phyloP scores from a whole-genome alignment of 2,888 invertebrate genomes.

The Nemapogon koenigi region DNA sequence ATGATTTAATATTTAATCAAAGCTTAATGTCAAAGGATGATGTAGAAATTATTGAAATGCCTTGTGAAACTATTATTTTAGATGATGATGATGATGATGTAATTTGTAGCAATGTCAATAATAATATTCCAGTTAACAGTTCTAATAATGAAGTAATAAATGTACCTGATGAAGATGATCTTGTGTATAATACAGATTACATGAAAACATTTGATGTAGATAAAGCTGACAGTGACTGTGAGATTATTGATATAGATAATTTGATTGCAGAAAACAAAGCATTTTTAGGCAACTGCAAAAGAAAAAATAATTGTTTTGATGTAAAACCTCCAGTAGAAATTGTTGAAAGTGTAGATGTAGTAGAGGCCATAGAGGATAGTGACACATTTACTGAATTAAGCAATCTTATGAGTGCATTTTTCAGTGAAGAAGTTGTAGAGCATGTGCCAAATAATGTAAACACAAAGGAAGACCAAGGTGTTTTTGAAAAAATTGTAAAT shows the following conservation, averaged over 20 bases:
- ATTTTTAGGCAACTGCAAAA: conserved; percentile 20
- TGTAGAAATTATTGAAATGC: conserved; percentile 20
- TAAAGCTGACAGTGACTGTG: conserved; percentile 16
- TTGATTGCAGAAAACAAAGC: conserved; percentile 26
- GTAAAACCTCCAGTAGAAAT: not conserved
- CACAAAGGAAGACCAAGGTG: too few relatives aligned
- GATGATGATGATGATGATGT: conserved; percentile 14
- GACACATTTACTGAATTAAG: not conserved
- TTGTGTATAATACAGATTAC: not conserved
- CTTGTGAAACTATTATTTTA: conserved; percentile 22
- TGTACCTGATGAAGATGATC: conserved; percentile 1
- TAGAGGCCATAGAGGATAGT: conserved; percentile 5
- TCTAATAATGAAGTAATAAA: conserved; percentile 1
- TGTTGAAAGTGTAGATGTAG: not conserved
- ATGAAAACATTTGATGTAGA: conserved; percentile 14
- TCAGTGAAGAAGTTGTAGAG: too few relatives aligned
- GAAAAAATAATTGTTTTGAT: conserved; percentile 8
- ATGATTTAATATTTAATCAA: conserved; percentile 28
- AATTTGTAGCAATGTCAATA: not conserved
- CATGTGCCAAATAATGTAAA: too few relatives aligned
- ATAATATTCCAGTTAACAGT: not conserved
- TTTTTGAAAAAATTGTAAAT: too few relatives aligned
- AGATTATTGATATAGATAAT: conserved; percentile 28
- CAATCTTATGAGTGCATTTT: too few relatives aligned
- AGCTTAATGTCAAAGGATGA: conserved; percentile 17